Percentiles rank a stretch among this genome's conserved stretches.
phyloP scores from a whole-genome alignment of 2,113 vertebrate genomes.

The Cairina moschata region DNA sequence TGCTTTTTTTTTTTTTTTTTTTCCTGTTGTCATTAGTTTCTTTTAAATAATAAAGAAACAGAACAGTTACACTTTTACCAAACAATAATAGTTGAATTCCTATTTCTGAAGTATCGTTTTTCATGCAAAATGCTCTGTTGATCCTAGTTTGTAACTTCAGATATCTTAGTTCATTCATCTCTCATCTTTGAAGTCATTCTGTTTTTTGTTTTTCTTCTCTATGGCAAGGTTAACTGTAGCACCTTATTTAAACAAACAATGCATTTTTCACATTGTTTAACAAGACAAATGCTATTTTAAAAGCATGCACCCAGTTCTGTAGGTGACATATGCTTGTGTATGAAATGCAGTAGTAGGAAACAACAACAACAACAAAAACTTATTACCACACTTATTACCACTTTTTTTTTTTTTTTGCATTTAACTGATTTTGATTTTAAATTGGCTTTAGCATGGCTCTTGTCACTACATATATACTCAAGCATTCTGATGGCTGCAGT shows the following conservation, averaged over 20 bases:
- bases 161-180: neutral
- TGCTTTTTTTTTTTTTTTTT: fast-evolving
- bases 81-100: neutral
- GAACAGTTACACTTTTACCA: neutral
- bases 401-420: neutral
- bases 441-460: neutral
- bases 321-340: neutral
- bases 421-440: neutral
- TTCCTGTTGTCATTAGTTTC: neutral
- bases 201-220: neutral
- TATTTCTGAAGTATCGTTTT: neutral
- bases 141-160: neutral
- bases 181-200: neutral
- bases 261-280: neutral
- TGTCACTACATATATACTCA: neutral
- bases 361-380: neutral
- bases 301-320: neutral
- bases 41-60: neutral
- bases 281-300: neutral
- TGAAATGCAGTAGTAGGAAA: neutral
- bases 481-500: neutral
- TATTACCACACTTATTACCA: neutral
- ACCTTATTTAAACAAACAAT: neutral
- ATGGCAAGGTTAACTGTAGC: neutral
- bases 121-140: neutral